Evolutionary conservation across 2,888 invertebrate genomes (phyloP), one percentile per base, ranked within the genome.

Genomic region (Ormyrus pomaceus): DNA sequence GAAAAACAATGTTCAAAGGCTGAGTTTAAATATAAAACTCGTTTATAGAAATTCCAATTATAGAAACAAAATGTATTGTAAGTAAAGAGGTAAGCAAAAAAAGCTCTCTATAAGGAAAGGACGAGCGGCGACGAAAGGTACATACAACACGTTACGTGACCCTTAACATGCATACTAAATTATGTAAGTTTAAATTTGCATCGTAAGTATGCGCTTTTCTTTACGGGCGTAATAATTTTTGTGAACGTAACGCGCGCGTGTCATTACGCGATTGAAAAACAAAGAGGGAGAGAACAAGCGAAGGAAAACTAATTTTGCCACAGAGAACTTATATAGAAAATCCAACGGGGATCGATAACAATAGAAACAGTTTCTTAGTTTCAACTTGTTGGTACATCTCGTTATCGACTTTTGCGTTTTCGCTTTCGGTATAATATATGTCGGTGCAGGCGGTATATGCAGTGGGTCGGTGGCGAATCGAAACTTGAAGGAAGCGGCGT

Each of bases 141-240:
- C 34, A 19, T 65, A 59, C 34, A 19, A 58, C 51, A 19, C 74
- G n/a, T 66, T 61, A 66, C 48, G n/a, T 66, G 51, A 66, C 48
- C 34, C 46, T 61, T 61, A n/a, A 19, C 58, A 48, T 65, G 13
- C 66, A 8, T 51, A n/a, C 7, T 6, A 62, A 34, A 58, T 71
- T 77, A 77, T 45, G 58, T 65, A 77, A 77, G 58, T 5, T 55
- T 34, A 46, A 59, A 64, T 77, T 71, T 71, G 70, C 70, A 65
- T 77, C 6, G 64, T 34, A 53, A 51, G 11, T 19, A 68, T 59
- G 68, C 45, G 45, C 53, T 64, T 73, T 73, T 61, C 55, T 68
- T 51, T 75, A 66, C 65, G 19, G 51, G n/a, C 51, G 9, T n/a
- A 51, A 59, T 59, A 58, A 48, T 53, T 61, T 55, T 7, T 10